These are phyloP conservation scores for Sesamia inferens DNA, from an alignment of 2,888 invertebrate genomes.

Conservation along the genomic window DNA sequence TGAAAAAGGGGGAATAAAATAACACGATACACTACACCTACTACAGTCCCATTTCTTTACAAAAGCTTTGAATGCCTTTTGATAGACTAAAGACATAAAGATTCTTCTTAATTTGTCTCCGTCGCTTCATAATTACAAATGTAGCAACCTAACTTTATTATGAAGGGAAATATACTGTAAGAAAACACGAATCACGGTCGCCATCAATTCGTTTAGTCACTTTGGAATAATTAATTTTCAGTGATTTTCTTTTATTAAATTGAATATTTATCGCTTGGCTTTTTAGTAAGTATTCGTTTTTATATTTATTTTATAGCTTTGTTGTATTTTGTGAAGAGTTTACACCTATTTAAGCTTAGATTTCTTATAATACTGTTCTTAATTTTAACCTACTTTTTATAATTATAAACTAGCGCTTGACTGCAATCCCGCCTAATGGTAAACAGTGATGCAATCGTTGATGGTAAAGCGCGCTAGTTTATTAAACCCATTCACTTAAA, in stretches of 20 bases:
- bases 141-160: conserved; percentile 32
- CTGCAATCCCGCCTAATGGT: too few species aligned
- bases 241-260: conserved; percentile 14
- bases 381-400: too few species aligned
- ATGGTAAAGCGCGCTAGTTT: too few species aligned
- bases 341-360: neutral
- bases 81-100: conserved; percentile 2
- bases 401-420: too few species aligned
- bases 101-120: conserved; percentile 17
- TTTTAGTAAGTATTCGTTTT: conserved; percentile 10
- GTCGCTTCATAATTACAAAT: conserved; percentile 40
- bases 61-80: conserved; percentile 13
- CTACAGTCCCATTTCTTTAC: neutral
- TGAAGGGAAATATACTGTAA: conserved; percentile 30
- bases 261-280: conserved; percentile 13
- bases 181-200: conserved; percentile 53
- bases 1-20: too few species aligned
- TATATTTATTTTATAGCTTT: neutral
- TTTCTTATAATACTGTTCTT: neutral
- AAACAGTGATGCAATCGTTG: too few species aligned
- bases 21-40: too few species aligned
- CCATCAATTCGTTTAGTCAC: conserved; percentile 43
- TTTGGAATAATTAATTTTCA: conserved; percentile 44
- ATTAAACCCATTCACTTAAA: too few species aligned
- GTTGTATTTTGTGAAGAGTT: neutral